These are phyloP conservation scores for Lineus longissimus DNA, from an alignment of 1,140 invertebrate species.

Conservation along the genomic window DNA sequence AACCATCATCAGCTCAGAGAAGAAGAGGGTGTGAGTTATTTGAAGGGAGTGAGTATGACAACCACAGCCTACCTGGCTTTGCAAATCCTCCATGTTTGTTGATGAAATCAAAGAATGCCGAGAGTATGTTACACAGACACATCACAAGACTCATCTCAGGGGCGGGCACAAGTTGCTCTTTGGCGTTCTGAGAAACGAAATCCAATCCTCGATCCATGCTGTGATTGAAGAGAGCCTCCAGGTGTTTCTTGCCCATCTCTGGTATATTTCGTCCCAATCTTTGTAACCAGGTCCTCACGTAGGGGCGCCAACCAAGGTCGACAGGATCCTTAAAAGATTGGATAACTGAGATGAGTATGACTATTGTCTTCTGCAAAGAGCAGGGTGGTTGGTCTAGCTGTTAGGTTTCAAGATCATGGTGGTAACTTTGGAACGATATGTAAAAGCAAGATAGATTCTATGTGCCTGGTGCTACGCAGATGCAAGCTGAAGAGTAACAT, in stretches of 20 bases:
- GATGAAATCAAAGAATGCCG: conserved; percentile 47
- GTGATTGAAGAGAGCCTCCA: conserved; percentile 62
- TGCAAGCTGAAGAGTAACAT: too few species aligned
- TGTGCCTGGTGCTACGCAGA: too few species aligned
- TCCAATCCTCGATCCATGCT: conserved; percentile 62
- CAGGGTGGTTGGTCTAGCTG: not conserved
- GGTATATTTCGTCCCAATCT: conserved; percentile 46
- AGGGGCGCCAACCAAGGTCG: conserved; percentile 50
- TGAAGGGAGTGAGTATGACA: too few species aligned
- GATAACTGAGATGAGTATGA: too few species aligned
- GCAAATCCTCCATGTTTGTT: conserved; percentile 47
- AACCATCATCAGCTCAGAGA: too few species aligned
- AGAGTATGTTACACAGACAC: conserved; percentile 45
- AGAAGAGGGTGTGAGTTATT: too few species aligned
- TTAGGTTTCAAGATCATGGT: not conserved
- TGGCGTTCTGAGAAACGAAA: conserved; percentile 48
- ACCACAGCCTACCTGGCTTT: conserved; percentile 36
- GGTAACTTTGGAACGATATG: too few species aligned
- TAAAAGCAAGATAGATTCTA: too few species aligned
- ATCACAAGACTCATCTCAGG: conserved; percentile 41
- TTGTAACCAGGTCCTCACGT: conserved; percentile 49
- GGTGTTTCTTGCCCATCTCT: conserved; percentile 50
- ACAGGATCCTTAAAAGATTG: conserved; percentile 47
- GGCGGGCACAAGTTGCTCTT: conserved; percentile 34
- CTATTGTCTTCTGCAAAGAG: not conserved